phyloP scores from a whole-genome alignment of 2,797 vertebrate genomes.

The Lemur catta region DNA sequence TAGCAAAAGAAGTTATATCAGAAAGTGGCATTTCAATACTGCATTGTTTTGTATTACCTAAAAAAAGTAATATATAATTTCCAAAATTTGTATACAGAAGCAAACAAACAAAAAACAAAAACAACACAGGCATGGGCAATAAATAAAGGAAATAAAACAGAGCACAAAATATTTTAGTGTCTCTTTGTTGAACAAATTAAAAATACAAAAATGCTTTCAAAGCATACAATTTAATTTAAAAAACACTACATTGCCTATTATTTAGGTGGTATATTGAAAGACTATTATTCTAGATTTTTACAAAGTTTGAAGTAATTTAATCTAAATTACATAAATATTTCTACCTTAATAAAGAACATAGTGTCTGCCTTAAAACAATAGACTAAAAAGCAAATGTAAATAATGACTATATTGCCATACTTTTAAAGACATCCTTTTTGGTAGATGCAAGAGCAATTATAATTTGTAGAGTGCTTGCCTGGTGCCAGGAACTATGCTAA shows the following conservation, averaged over 20 bases:
- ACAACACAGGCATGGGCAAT: background rate
- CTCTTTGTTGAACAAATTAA: background rate
- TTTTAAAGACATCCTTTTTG: background rate
- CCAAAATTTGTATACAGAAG: background rate
- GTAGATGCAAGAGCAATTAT: background rate
- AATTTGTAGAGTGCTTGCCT: background rate
- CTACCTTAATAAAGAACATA: background rate
- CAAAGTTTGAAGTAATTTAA: background rate
- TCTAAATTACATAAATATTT: conserved; percentile 16
- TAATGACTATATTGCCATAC: background rate
- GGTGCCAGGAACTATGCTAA: background rate
- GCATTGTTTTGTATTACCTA: background rate
- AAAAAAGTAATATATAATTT: background rate
- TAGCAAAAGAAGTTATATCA: background rate
- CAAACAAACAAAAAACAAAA: background rate
- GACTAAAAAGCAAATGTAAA: background rate
- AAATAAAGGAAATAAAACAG: background rate
- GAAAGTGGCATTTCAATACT: background rate
- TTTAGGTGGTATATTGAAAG: background rate
- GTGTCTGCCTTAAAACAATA: background rate
- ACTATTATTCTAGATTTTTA: background rate
- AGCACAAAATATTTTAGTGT: background rate
- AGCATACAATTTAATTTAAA: background rate
- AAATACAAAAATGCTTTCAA: background rate
- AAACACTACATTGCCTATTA: background rate